Percentiles rank a stretch among this genome's conserved stretches.
These are phyloP conservation scores for Vesta saturnalis DNA, from an alignment of 2,888 invertebrate genomes.

Conservation along the genomic window DNA sequence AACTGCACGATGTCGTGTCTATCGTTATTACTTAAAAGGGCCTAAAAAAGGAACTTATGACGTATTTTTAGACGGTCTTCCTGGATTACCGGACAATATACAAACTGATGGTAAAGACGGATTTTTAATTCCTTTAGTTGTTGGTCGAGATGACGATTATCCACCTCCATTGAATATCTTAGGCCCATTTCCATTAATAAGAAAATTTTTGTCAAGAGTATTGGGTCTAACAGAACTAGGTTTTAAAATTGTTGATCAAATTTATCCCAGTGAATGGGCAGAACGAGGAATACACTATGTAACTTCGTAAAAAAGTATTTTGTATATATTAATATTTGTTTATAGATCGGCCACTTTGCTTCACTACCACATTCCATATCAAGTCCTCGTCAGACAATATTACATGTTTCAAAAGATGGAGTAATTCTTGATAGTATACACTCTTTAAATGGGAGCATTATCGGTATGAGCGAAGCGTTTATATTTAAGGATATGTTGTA, in stretches of 20 bases:
- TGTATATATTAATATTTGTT: constrained; percentile 37
- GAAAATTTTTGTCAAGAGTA: constrained; percentile 73
- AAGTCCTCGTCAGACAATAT: constrained; percentile 64
- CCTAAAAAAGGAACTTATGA: constrained; percentile 82
- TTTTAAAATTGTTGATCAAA: constrained; percentile 69
- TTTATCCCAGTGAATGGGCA: constrained; percentile 73
- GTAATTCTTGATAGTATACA: constrained; percentile 76
- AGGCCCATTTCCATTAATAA: constrained; percentile 69
- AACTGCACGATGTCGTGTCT: constrained; percentile 71
- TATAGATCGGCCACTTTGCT: constrained; percentile 74
- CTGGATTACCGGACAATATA: constrained; percentile 78
- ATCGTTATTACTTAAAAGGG: constrained; percentile 83
- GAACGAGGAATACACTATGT: constrained; percentile 71
- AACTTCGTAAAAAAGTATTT: no score
- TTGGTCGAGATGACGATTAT: constrained; percentile 66
- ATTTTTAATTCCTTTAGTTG: constrained; percentile 71
- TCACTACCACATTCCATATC: constrained; percentile 47
- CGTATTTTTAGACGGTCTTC: constrained; percentile 82
- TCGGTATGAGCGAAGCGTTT: constrained; percentile 72
- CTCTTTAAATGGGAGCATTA: constrained; percentile 67
- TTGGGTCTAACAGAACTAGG: constrained; percentile 70
- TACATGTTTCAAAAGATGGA: constrained; percentile 77
- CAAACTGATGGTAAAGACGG: constrained; percentile 69
- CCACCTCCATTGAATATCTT: constrained; percentile 68
- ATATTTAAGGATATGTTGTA: constrained; percentile 72